Conservation (phyloP, 35 echinoderm and acorn worm genomes). For the Antedon bifida region DNA sequence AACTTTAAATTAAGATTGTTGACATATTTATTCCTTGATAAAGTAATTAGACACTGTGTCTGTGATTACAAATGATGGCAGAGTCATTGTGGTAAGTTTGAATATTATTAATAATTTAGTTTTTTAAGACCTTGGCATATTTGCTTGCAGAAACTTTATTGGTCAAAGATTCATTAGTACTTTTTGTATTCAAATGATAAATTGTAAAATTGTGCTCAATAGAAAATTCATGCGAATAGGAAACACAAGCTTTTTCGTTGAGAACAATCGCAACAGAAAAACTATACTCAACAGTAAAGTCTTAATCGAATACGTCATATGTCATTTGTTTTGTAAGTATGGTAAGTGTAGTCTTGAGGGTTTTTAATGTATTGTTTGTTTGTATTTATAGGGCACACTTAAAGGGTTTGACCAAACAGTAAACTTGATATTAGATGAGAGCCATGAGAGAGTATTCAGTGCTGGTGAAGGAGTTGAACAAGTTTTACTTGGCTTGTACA, state of each 20-base stretch:
- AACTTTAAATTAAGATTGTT: too few relatives aligned
- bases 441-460: constrained; percentile 94
- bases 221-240: too few relatives aligned
- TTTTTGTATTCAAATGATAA: too few relatives aligned
- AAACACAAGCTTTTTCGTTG: too few relatives aligned
- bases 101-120: not conserved
- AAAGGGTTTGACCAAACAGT: constrained; percentile 99
- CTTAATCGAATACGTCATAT: too few relatives aligned
- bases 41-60: constrained; percentile 63
- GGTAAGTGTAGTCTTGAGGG: too few relatives aligned
- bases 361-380: not conserved
- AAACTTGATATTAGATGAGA: constrained; percentile 88
- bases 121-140: not conserved
- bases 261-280: too few relatives aligned
- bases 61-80: constrained; percentile 93
- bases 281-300: too few relatives aligned
- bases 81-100: constrained; percentile 80
- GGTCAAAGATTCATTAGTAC: too few relatives aligned
- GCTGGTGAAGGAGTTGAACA: constrained; percentile 63
- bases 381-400: constrained; percentile 55
- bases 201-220: too few relatives aligned
- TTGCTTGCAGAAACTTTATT: too few relatives aligned
- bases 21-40: constrained; percentile 26
- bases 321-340: too few relatives aligned
- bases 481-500: constrained; percentile 82